phyloP scores from a whole-genome alignment of 53 echinoderm and acorn worm species.

The Patiria pectinifera region DNA sequence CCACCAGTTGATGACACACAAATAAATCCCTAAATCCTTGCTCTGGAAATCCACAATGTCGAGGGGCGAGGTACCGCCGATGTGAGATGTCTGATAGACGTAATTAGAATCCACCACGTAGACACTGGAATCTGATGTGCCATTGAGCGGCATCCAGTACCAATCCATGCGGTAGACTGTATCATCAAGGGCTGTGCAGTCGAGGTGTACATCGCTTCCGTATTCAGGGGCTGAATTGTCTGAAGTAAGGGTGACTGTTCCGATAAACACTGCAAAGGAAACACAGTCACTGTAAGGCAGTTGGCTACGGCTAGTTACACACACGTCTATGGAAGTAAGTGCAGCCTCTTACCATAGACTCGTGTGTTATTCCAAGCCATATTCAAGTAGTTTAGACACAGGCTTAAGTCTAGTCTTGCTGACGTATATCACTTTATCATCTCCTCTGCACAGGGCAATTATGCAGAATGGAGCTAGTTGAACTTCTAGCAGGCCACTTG shows the following conservation, averaged over 20 bases:
- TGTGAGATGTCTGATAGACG: background rate
- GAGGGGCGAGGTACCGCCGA: background rate
- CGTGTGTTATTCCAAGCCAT: background rate
- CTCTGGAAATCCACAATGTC: background rate
- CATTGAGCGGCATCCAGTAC: background rate
- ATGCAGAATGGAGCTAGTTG: too few relatives aligned
- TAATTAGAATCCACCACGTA: background rate
- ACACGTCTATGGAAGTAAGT: too few relatives aligned
- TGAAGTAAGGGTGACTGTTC: background rate
- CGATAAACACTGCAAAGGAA: background rate
- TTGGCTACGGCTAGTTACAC: too few relatives aligned
- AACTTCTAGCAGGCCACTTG: too few relatives aligned
- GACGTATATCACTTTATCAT: too few relatives aligned
- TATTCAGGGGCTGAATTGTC: background rate
- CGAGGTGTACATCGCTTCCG: background rate
- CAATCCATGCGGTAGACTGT: slow-evolving; percentile 27
- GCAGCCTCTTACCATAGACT: too few relatives aligned
- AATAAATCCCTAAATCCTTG: background rate
- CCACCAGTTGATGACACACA: slow-evolving; percentile 34
- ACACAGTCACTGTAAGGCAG: background rate
- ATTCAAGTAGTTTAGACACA: too few relatives aligned
- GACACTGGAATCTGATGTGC: too few relatives aligned
- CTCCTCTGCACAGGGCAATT: too few relatives aligned
- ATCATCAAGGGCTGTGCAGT: background rate
- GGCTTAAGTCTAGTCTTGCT: too few relatives aligned